Conservation (phyloP, 2,888 invertebrate species). For the Thecocarcelia acutangulata region DNA sequence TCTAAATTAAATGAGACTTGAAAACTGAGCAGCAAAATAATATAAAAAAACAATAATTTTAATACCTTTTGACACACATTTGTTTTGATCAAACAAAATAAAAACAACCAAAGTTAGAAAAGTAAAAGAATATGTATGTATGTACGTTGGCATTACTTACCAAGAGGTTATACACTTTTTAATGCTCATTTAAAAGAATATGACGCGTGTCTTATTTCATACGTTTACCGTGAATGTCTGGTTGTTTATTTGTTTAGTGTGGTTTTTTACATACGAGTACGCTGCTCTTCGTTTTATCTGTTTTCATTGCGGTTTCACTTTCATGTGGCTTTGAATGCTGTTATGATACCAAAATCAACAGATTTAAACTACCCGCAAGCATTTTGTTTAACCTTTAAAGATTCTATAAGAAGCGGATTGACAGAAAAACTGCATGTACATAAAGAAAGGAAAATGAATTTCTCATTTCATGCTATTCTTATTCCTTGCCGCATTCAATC, state of each 20-base stretch:
- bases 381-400: conserved; percentile 29
- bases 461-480: too few species aligned
- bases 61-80: conserved; percentile 56
- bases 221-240: conserved; percentile 14
- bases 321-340: conserved; percentile 62
- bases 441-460: too few species aligned
- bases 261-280: too few species aligned
- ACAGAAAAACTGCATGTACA: background rate
- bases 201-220: conserved; percentile 55
- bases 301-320: conserved; percentile 64
- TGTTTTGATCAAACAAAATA: conserved; percentile 29
- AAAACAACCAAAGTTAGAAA: conserved; percentile 11
- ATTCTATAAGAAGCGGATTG: background rate
- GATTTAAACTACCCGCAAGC: conserved; percentile 30
- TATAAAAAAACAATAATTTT: conserved; percentile 13
- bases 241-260: background rate
- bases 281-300: conserved; percentile 5
- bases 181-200: conserved; percentile 13
- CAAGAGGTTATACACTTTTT: conserved; percentile 16
- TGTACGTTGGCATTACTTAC: conserved; percentile 13
- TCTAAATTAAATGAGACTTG: conserved; percentile 1
- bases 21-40: background rate
- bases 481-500: too few species aligned
- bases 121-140: background rate
- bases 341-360: conserved; percentile 55